Evolutionary conservation across 2,888 invertebrate species (phyloP).

Genomic region (Agonopterix alstromeriana): DNA sequence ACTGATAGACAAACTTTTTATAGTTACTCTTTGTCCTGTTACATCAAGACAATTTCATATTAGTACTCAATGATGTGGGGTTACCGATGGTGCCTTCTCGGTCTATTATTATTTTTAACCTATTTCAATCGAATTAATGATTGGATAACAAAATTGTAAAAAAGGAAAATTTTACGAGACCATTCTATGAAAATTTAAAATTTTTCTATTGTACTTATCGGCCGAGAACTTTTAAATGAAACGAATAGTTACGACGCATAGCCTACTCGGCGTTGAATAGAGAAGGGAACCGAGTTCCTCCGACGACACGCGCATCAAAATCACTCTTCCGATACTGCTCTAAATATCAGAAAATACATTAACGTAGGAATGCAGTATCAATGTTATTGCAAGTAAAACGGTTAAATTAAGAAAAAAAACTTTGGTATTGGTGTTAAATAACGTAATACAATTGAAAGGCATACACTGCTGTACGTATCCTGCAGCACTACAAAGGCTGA

Average conservation of each 20-base stretch:
- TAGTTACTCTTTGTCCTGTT: too few species aligned
- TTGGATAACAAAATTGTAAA: conserved; percentile 26
- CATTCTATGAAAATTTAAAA: conserved; percentile 17
- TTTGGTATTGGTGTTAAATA: conserved; percentile 67
- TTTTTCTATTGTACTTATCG: conserved; percentile 22
- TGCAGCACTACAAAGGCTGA: conserved; percentile 4
- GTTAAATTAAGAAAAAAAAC: conserved; percentile 49
- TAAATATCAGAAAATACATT: not conserved
- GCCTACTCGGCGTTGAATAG: too few species aligned
- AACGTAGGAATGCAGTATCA: conserved; percentile 34
- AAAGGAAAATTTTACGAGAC: not conserved
- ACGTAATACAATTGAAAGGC: conserved; percentile 29
- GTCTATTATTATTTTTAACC: conserved; percentile 29
- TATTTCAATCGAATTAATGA: conserved; percentile 30
- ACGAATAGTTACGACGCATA: not conserved
- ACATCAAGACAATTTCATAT: too few species aligned
- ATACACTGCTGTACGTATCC: conserved; percentile 18
- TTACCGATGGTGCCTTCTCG: too few species aligned
- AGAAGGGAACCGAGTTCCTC: too few species aligned
- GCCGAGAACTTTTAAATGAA: conserved; percentile 13
- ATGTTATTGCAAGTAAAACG: conserved; percentile 27
- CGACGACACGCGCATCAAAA: too few species aligned
- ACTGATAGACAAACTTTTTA: too few species aligned
- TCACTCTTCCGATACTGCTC: too few species aligned
- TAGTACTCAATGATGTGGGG: conserved; percentile 15